phyloP scores from a whole-genome alignment of 2,113 vertebrate species.

The Leucopsar rothschildi region DNA sequence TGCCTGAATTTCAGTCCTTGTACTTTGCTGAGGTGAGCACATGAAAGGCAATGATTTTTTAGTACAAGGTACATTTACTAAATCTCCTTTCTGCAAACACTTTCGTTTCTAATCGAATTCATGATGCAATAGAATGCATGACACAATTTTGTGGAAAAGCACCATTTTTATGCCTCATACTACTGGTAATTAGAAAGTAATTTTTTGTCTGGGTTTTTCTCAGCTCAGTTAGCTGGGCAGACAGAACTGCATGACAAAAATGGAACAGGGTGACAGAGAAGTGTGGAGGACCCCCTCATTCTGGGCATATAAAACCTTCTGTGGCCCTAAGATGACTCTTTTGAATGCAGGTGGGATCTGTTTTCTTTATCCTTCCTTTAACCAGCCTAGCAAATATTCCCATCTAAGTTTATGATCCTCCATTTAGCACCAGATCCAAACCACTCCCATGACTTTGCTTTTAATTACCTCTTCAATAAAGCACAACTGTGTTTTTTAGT shows the following conservation, averaged over 20 bases:
- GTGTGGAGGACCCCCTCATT: not conserved
- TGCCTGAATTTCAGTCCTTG: not conserved
- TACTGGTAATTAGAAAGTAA: not conserved
- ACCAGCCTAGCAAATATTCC: not conserved
- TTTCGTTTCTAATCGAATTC: not conserved
- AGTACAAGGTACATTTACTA: not conserved
- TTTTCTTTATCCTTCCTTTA: not conserved
- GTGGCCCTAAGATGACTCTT: not conserved
- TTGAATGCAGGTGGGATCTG: not conserved
- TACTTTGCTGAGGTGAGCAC: not conserved
- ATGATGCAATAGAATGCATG: not conserved
- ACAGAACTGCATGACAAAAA: not conserved
- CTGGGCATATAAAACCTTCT: not conserved
- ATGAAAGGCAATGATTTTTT: not conserved
- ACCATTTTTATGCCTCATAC: not conserved
- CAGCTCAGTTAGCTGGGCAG: not conserved
- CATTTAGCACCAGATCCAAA: not conserved
- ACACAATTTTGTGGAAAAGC: not conserved
- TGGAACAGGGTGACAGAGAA: not conserved
- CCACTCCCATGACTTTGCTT: not conserved
- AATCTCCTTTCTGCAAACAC: not conserved
- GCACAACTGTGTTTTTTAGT: not conserved
- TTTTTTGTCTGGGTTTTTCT: not conserved
- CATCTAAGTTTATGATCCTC: not conserved
- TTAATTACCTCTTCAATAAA: not conserved